Base-by-base conservation (phyloP, 2,797 vertebrate genomes). In the Knipowitschia caucasica region DNA sequence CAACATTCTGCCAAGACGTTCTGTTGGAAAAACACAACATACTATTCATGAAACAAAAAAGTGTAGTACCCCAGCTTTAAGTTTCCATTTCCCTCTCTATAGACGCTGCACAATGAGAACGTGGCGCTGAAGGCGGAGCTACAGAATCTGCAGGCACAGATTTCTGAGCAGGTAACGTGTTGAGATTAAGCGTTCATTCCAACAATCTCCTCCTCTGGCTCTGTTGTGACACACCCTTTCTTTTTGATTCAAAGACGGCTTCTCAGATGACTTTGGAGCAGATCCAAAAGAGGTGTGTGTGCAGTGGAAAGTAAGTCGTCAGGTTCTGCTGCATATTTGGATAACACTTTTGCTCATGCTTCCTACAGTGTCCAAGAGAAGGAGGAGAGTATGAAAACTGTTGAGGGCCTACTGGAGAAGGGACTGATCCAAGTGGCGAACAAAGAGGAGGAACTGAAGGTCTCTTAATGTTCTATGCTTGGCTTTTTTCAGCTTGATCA, bases 341-440 rank as follows among this genome's bases (percentile, higher is more conserved):
- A 25, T 53, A 12, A 4, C 25, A 52, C 49, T 31, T 21, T 39
- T 26, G 40, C 29, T 3, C 34, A 42, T 75, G 4, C 21, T 50
- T 61, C 27, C 38, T 46, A 1, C 66, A 98, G 95, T 67, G 84
- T 93, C 67, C 89, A 86, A 64, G 94, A 98, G 72, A 94, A 90
- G 47, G 95, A 98, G 52, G 94, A 96, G 53, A 98, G 95, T 79
- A 91, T 98, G 70, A 98, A 91, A 85, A 96, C 92, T 0, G 92
- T 98, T 24, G 95, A 99, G 82, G 90, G 86, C 55, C 86, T 99
- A 59, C 89, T 99, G 59, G 94, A 98, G 80, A 82, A 94, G 54
- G 94, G 94, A 50, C 89, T 98, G 59, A 98, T 99, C 62, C 88
- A 99, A 79, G 90, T 98, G 86, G 95, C 95, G 64, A 98, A 95